Evolutionary conservation across 2,888 invertebrate species (phyloP).

Genomic region (Eupelmus urozonus): DNA sequence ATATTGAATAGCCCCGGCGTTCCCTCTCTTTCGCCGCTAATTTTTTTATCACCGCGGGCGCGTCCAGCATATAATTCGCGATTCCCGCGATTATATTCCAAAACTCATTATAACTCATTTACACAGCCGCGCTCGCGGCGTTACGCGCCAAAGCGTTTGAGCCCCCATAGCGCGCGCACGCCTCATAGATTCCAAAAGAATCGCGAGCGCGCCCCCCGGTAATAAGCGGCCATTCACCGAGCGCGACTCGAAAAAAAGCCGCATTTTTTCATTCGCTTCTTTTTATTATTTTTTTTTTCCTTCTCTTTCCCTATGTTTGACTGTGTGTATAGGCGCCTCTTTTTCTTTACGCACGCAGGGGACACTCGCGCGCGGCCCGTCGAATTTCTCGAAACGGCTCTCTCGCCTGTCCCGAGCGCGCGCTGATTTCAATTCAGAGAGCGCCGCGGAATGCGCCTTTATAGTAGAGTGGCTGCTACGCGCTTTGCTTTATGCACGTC

Average conservation of each 20-base stretch:
- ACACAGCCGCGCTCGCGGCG: background rate
- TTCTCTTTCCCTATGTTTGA: background rate
- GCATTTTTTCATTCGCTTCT: constrained; percentile 4
- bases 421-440: constrained; percentile 22
- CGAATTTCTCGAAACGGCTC: constrained; percentile 10
- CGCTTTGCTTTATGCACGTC: background rate
- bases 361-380: background rate
- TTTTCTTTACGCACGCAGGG: background rate
- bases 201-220: background rate
- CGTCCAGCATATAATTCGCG: constrained; percentile 61
- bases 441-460: background rate
- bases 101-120: constrained; percentile 71
- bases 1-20: background rate
- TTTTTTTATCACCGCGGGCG: constrained; percentile 59
- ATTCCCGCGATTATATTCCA: constrained; percentile 64
- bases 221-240: constrained; percentile 36
- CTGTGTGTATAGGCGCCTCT: no score
- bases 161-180: constrained; percentile 4
- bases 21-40: constrained; percentile 51
- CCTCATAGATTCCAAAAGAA: constrained; percentile 36
- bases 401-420: background rate
- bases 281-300: constrained; percentile 14
- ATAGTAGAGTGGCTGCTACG: no score
- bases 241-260: background rate
- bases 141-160: constrained; percentile 9